Conservation (phyloP, 2,113 vertebrate genomes). For the Micronisus gabar region DNA sequence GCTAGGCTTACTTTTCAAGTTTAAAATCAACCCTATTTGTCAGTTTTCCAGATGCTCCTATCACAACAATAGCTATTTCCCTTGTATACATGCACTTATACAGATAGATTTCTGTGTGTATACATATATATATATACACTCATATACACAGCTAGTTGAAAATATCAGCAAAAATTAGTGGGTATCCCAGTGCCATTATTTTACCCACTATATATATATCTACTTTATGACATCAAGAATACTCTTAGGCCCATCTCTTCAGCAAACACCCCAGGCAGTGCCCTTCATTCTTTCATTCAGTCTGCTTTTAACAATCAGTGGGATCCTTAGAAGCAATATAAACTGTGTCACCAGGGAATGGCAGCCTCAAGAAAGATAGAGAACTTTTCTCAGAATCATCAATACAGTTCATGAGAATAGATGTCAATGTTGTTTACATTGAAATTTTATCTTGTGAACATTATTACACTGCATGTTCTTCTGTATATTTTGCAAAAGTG, state of each 20-base stretch:
- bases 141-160: neutral
- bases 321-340: neutral
- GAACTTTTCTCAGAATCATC: neutral
- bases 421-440: neutral
- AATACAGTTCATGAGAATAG: neutral
- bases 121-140: neutral
- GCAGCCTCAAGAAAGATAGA: neutral
- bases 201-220: neutral
- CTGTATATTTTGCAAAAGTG: neutral
- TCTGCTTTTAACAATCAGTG: neutral
- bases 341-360: neutral
- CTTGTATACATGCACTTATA: neutral
- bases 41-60: neutral
- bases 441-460: neutral
- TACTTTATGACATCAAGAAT: neutral
- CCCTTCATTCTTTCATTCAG: neutral
- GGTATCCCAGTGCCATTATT: neutral
- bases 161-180: neutral
- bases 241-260: neutral
- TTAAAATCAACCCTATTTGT: neutral
- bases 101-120: neutral
- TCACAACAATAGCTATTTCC: neutral
- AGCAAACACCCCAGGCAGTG: neutral
- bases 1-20: neutral
- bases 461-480: neutral